phyloP scores from a whole-genome alignment of 2,113 vertebrate genomes.

The Penelope pileata region DNA sequence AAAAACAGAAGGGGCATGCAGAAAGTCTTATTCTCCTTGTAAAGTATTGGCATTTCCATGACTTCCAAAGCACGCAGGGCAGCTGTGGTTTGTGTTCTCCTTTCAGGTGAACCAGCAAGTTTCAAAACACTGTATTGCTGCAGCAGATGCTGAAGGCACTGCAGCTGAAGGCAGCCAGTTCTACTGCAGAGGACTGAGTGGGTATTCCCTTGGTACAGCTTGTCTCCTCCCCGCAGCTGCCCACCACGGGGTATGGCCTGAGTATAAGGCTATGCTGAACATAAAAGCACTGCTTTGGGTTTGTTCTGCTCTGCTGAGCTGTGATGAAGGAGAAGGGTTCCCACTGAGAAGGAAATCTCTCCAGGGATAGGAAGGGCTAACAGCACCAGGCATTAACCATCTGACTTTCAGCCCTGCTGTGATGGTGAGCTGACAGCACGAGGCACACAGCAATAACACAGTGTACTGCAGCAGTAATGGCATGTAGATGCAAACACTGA shows the following conservation, averaged over 20 bases:
- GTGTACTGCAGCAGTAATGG: not conserved
- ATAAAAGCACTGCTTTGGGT: accelerated
- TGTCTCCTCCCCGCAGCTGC: accelerated
- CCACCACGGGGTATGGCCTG: not conserved
- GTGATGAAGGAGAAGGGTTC: not conserved
- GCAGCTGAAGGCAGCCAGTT: not conserved
- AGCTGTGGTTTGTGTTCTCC: not conserved
- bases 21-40: not conserved
- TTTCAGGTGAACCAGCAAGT: not conserved
- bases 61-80: not conserved
- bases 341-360: not conserved
- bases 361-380: not conserved
- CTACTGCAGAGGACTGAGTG: accelerated
- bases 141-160: not conserved
- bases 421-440: not conserved
- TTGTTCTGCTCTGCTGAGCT: not conserved
- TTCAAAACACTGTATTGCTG: not conserved
- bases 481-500: not conserved
- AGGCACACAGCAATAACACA: accelerated
- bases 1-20: not conserved
- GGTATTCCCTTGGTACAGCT: not conserved
- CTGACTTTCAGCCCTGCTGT: not conserved
- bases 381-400: not conserved
- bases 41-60: not conserved
- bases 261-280: not conserved